Evolutionary conservation across 2,888 invertebrate genomes (phyloP), one percentile per base, ranked within the genome.

Genomic region (Leptinotarsa haldemani): DNA sequence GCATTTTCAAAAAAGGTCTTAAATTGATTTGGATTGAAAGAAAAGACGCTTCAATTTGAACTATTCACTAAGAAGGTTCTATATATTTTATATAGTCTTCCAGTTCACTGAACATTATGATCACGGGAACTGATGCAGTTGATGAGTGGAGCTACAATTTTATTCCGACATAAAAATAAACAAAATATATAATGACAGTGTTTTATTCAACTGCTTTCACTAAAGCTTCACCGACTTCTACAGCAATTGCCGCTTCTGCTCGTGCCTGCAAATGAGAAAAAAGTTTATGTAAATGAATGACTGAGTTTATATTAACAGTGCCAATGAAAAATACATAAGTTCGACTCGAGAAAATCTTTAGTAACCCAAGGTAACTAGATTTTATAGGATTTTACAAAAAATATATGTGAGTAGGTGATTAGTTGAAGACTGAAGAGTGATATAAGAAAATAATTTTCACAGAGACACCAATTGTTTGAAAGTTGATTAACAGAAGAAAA

Each of bases 221-320:
- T 81, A 99, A 90, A 80, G 97, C 97, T 88, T 98, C 97, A 69
- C 95, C 96, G 70, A 97, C 97, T 89, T 99, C 98, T 12, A 98
- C 89, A 52, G 97, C 96, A 84, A 99, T 97, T 77, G 93, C 93
- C 69, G 98, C 98, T 89, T 97, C 97, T 18, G 97, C 98, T 87
- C 90, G 91, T 64, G 91, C 93, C 93, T 93, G 85, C 9, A 90
- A 88, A 71, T 74, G 7, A 30, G 7, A 30, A 30, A 40, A 40
- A 40, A 40, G 40, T 40, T 9, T 9, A 40, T 40, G 40, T 40
- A 9, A 40, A 30, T 30, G 30, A 30, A 40, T 9, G 40, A 40
- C 4, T 0, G n/a, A 50, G 50, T 50, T 50, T 50, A 13, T 4
- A 7, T n/a, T 50, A 50, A 16, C n/a, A 50, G 4, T 16, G 12